These are phyloP conservation scores for Paraplagusia blochii DNA, from an alignment of 2,113 vertebrate species.

Conservation along the genomic window DNA sequence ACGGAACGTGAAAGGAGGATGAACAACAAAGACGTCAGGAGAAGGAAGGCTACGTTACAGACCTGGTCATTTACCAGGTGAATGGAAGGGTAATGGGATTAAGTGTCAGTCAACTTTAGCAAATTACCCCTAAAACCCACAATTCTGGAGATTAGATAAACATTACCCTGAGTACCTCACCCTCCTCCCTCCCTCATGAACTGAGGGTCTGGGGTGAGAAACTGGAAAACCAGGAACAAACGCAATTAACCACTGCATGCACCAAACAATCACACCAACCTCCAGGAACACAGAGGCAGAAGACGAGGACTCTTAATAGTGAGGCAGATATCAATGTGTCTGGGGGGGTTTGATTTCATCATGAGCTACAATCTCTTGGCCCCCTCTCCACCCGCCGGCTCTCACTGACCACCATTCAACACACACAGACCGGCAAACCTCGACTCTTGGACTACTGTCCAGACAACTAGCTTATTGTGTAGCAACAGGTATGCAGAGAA, in stretches of 20 bases:
- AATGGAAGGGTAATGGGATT: slow-evolving; percentile 51
- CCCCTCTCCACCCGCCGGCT: slow-evolving; percentile 15
- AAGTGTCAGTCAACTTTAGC: slow-evolving; percentile 4
- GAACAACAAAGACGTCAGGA: slow-evolving; percentile 3
- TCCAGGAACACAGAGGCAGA: too few species aligned
- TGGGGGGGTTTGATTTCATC: too few species aligned
- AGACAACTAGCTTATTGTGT: slow-evolving; percentile 82
- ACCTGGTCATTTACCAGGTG: slow-evolving; percentile 13
- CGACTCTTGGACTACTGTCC: slow-evolving; percentile 49
- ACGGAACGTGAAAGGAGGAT: neutral
- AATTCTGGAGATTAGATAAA: slow-evolving; percentile 36
- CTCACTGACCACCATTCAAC: too few species aligned
- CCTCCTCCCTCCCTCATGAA: neutral
- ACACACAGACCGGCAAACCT: slow-evolving; percentile 30
- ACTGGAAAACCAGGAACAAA: neutral
- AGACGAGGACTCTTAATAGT: too few species aligned
- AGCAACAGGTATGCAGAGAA: slow-evolving; percentile 63
- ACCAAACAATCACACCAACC: too few species aligned
- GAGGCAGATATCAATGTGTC: too few species aligned
- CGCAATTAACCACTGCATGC: too few species aligned
- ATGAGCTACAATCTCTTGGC: neutral
- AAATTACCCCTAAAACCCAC: slow-evolving; percentile 37
- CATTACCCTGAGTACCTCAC: slow-evolving; percentile 34
- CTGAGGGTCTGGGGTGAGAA: neutral
- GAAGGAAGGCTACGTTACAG: slow-evolving; percentile 38